Conservation (phyloP, 1,140 invertebrate species). For the Scaptomyza hsui region DNA sequence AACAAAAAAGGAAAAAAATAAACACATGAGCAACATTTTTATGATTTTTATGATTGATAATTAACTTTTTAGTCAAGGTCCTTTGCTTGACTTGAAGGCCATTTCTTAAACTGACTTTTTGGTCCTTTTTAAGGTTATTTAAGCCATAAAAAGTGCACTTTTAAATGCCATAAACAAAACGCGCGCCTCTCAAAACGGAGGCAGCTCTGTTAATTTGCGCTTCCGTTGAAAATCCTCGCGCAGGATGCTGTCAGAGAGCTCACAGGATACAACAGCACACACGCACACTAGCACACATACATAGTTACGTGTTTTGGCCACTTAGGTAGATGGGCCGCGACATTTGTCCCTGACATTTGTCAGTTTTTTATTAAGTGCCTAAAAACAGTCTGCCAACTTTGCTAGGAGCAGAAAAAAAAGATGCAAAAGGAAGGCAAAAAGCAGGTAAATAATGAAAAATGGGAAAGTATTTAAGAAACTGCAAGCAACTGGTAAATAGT, state of each 20-base stretch:
- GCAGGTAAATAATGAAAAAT: conserved; percentile 64
- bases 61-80: conserved; percentile 78
- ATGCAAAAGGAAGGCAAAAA: conserved; percentile 29
- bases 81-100: conserved; percentile 15
- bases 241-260: conserved; percentile 63
- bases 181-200: conserved; percentile 44
- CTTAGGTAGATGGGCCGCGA: conserved; percentile 70
- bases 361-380: conserved; percentile 71
- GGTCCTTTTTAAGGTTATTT: conserved; percentile 33
- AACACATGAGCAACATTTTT: conserved; percentile 53
- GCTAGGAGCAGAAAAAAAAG: conserved; percentile 25
- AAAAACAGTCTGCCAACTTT: conserved; percentile 44
- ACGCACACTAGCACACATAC: conserved; percentile 35
- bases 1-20: conserved; percentile 3
- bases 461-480: background rate
- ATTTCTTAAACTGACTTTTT: conserved; percentile 29
- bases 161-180: conserved; percentile 71
- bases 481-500: background rate
- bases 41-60: conserved; percentile 53
- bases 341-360: conserved; percentile 60
- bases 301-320: conserved; percentile 34
- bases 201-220: conserved; percentile 71
- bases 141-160: conserved; percentile 64
- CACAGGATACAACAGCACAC: conserved; percentile 34
- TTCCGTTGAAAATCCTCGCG: conserved; percentile 71